Evolutionary conservation across 1,140 invertebrate species (phyloP), one percentile per base, ranked within the genome.

Genomic region (Trichoplusia ni): DNA sequence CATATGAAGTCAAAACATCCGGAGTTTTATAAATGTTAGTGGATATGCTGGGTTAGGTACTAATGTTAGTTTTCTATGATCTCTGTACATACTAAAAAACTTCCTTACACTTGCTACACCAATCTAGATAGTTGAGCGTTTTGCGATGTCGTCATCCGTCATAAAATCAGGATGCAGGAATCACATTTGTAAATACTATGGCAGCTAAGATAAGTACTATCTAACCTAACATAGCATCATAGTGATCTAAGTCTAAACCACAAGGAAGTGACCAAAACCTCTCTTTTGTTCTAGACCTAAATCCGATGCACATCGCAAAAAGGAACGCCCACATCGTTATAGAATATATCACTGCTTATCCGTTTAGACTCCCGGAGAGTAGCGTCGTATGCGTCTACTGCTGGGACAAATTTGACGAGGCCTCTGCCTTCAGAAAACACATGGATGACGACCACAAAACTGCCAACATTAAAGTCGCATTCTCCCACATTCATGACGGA

Each of bases 241-340:
- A n/a, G 2, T 21, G 33, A 35, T 19, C 9, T 35, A 35, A 21
- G 14, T 16, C 14, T 58, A 13, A 38, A 16, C 29, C 13, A 40
- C 13, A 38, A 25, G 40, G 25, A 38, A 54, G 54, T 58, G 54
- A 58, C 38, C 23, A 18, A 19, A 13, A 85, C 84, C 82, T 86
- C 77, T 86, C 44, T 78, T 88, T 83, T 88, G 82, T 88, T 88
- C 81, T 88, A 86, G 85, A 83, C 68, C 53, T 69, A 75, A 79
- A 73, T 69, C 35, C 61, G 79, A 82, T 71, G 75, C 61, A 49
- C 69, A 75, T 79, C 75, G 83, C 82, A 63, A 84, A 79, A 76
- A 69, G 73, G 64, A 89, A 89, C 75, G 84, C 86, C 49, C 77
- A 85, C 75, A 59, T 77, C 46, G 68, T 89, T 47, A 74, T 89